Base-by-base conservation (phyloP, 2,113 vertebrate genomes). In the Panurus biarmicus region DNA sequence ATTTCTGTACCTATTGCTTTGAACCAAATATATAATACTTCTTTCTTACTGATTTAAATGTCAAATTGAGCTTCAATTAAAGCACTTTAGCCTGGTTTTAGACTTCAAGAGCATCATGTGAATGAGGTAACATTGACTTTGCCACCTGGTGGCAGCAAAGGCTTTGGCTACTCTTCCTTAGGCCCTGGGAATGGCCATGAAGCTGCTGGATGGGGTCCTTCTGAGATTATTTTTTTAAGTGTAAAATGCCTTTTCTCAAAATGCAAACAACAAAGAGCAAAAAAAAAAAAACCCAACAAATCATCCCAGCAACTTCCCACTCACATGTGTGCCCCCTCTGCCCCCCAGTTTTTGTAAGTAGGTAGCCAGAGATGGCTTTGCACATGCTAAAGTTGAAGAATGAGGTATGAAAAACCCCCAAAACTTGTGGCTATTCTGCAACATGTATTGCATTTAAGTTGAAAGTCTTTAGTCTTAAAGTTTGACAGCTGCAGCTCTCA, bases 81-180 rank as follows among this genome's bases (percentile, higher is more conserved):
- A 91, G 20, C 38, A 26, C 17, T 56, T 36, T 69, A 51, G 10
- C 16, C 20, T 47, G n/a, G 15, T 53, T 80, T 67, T 67, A 36
- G 8, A 66, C 5, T 33, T 42, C 13, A 9, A 12, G 10, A 26
- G 9, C 17, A 14, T 62, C 22, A 2, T 33, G 35, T 57, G 62
- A 45, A 24, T 36, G 57, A 23, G 48, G 4, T 9, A 12, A 8
- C 0, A 5, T 14, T n/a, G 47, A 16, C 40, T 65, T 42, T 61
- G 70, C 95, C 97, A 95, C 97, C 38, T 47, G 97, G 89, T 97
- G 97, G 97, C 97, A 97, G 95, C 91, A 89, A 85, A 97, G 61
- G 35, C 95, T 96, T 96, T 94, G 70, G 54, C 42, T 73, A 9
- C 20, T 18, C 9, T 54, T 26, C 14, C 5, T 56, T 48, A 29